Base-by-base conservation (phyloP, 2,797 vertebrate genomes). In the Myotis planiceps region DNA sequence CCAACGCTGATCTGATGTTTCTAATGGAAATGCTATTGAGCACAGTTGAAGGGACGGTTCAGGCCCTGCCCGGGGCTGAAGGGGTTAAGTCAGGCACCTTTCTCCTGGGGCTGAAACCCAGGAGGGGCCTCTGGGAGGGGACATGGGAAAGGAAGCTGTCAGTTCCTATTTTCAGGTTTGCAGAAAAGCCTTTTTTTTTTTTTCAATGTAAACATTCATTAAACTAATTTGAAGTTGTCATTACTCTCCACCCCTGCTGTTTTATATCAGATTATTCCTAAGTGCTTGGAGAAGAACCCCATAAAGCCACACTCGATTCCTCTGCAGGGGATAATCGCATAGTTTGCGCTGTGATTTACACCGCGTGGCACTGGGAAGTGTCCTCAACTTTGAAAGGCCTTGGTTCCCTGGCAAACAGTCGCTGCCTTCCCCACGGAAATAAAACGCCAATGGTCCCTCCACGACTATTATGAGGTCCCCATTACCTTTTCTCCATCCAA, bases 191-290 rank as follows among this genome's bases (percentile, higher is more conserved):
- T 98, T 98, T 98, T 96, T 98, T 98, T 96, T 98, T 98, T 98
- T 98, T 95, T 32, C 63, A 99, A 99, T 98, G 98, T 99, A 99
- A 99, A 99, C 99, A 99, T 99, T 99, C 98, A 99, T 99, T 99
- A 99, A 99, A 99, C 99, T 99, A 99, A 99, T 99, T 99, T 99
- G 98, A 99, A 99, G 98, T 99, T 99, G 98, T 99, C 98, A 99
- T 99, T 99, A 99, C 99, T 98, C 98, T 97, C 98, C 98, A 98
- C 98, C 98, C 99, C 99, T 98, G 99, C 99, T 99, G 99, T 98
- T 99, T 99, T 99, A 99, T 99, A 99, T 99, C 99, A 99, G 98
- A 99, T 99, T 99, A 99, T 99, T 98, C 98, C 98, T 99, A 99
- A 99, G 98, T 98, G 98, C 98, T 99, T 98, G 98, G 98, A 98